These are phyloP conservation scores for Chromobotia macracanthus DNA, from an alignment of 2,797 vertebrate genomes.

Conservation along the genomic window DNA sequence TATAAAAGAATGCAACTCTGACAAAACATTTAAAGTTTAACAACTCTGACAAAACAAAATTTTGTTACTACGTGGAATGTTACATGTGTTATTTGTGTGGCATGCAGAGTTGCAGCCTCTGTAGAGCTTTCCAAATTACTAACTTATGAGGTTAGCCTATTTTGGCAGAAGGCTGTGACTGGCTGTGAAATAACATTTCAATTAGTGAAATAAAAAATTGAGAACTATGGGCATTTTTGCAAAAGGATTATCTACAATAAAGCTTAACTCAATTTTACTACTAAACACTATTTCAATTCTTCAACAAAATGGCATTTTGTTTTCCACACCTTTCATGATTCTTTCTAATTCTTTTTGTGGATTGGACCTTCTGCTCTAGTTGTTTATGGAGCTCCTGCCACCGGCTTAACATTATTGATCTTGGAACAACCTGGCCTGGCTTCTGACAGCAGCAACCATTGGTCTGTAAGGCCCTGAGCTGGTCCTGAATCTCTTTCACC, in stretches of 20 bases:
- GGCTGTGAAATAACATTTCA: background rate
- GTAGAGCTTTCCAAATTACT: too few relatives aligned
- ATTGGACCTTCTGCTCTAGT: slow-evolving; percentile 78
- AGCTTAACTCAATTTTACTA: background rate
- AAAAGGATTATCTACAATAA: background rate
- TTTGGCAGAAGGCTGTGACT: background rate
- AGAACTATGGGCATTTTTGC: background rate
- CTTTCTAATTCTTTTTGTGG: slow-evolving; percentile 74
- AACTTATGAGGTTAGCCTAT: too few relatives aligned
- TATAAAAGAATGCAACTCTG: too few relatives aligned
- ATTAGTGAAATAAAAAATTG: background rate
- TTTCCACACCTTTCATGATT: slow-evolving; percentile 76
- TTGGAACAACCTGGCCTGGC: slow-evolving; percentile 67
- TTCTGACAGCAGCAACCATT: slow-evolving; percentile 49
- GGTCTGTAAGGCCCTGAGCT: slow-evolving; percentile 70
- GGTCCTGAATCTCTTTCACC: slow-evolving; percentile 79
- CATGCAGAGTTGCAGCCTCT: too few relatives aligned
- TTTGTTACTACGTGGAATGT: too few relatives aligned
- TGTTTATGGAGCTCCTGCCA: slow-evolving; percentile 80
- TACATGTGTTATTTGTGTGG: too few relatives aligned
- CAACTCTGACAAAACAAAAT: too few relatives aligned
- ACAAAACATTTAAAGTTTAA: too few relatives aligned
- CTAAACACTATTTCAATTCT: background rate
- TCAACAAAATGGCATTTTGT: background rate
- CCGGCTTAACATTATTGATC: slow-evolving; percentile 81